phyloP scores from a whole-genome alignment of 37 sponge, comb jelly and placozoan genomes.

The Agelas oroides region DNA sequence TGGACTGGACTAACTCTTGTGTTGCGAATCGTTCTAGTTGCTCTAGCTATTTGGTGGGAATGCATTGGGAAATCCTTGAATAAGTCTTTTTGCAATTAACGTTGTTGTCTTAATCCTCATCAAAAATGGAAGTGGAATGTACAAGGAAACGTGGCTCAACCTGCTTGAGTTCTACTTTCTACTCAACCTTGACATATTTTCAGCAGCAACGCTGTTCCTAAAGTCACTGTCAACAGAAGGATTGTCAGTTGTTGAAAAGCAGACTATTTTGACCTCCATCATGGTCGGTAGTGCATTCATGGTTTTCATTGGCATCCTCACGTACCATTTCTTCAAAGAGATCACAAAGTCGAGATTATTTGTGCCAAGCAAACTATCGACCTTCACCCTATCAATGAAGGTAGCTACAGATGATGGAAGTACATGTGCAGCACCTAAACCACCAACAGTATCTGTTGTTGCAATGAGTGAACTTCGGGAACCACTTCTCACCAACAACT shows the following conservation, averaged over 20 bases:
- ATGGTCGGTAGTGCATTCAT: background rate
- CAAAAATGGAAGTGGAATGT: background rate
- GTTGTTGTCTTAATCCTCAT: background rate
- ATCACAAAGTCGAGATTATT: no score
- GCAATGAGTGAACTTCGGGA: no score
- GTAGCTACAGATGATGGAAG: no score
- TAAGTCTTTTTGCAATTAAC: background rate
- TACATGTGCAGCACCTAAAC: no score
- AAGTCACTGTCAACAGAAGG: background rate
- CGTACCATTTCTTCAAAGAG: background rate
- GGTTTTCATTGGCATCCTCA: background rate
- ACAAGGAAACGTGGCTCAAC: background rate
- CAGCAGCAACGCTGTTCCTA: background rate
- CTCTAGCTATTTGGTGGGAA: background rate
- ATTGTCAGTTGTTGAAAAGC: background rate
- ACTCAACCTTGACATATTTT: background rate
- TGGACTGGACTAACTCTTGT: constrained; percentile 22
- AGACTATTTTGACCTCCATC: background rate
- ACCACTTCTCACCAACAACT: no score
- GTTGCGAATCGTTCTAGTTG: background rate
- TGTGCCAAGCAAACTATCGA: no score
- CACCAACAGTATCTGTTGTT: no score
- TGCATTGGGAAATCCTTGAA: background rate
- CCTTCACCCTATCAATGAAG: no score
- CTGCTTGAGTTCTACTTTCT: constrained; percentile 20